A percentile compares a stretch with the other conserved stretches of the same genome.
These are phyloP conservation scores for Motacilla alba DNA, from an alignment of 2,113 vertebrate genomes.

Conservation along the genomic window DNA sequence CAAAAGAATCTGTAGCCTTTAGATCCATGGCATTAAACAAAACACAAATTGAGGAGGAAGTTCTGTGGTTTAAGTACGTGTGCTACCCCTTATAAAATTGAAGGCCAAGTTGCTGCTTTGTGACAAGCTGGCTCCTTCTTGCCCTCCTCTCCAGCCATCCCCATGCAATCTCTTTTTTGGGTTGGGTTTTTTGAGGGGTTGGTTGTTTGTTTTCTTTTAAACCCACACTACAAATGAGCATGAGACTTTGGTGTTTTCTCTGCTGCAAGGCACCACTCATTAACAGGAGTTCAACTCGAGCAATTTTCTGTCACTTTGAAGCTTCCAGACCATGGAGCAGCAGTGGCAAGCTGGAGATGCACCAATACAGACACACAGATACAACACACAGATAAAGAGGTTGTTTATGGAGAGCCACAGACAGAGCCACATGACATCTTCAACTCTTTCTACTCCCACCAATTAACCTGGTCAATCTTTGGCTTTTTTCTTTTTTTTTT, in stretches of 20 bases:
- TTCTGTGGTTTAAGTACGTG: neutral
- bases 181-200: neutral
- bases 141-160: neutral
- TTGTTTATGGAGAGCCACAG: conserved; percentile 43
- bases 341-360: conserved; percentile 30
- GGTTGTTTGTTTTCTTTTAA: neutral
- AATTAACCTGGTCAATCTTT: conserved; percentile 65
- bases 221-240: neutral
- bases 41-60: neutral
- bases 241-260: conserved; percentile 62
- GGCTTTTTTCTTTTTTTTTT: conserved; percentile 59
- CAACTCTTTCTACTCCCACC: conserved; percentile 7
- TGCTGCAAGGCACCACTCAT: conserved; percentile 42
- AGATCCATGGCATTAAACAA: conserved; percentile 56
- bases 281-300: neutral
- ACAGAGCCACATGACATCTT: conserved; percentile 16
- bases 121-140: neutral
- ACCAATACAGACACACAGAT: neutral
- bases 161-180: neutral
- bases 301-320: conserved; percentile 18
- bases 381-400: conserved; percentile 23
- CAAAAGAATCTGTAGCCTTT: conserved; percentile 62
- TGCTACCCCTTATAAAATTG: conserved; percentile 6
- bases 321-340: conserved; percentile 31
- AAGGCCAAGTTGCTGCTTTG: conserved; percentile 40